A percentile compares a stretch with the other conserved stretches of the same genome.
Conservation (phyloP, 2,113 vertebrate species). For the Ailurus styani region DNA sequence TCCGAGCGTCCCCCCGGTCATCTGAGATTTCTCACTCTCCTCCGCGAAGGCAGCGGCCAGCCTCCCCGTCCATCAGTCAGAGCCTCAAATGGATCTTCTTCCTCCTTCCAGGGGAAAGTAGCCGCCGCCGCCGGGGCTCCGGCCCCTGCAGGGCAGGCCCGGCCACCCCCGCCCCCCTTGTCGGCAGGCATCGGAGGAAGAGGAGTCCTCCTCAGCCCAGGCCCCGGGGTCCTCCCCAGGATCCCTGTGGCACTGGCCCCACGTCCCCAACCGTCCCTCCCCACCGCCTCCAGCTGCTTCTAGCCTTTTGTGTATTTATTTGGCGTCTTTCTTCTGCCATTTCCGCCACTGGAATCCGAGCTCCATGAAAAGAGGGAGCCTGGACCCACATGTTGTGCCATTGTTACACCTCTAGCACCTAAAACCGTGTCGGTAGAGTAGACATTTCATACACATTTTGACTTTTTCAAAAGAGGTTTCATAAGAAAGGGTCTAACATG, state of each 20-base stretch:
- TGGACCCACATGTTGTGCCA: background rate
- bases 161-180: rapidly evolving
- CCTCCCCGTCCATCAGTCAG: background rate
- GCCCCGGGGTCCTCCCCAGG: background rate
- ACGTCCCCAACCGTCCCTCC: background rate
- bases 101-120: background rate
- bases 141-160: rapidly evolving
- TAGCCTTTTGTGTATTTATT: background rate
- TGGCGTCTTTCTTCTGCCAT: background rate
- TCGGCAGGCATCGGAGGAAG: background rate
- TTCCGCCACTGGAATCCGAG: background rate
- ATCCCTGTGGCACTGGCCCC: background rate
- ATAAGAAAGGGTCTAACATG: background rate
- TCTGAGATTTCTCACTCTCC: background rate
- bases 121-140: background rate
- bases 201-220: background rate
- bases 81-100: background rate
- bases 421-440: rapidly evolving
- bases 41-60: rapidly evolving
- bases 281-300: background rate
- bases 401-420: background rate
- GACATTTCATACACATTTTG: background rate
- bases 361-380: background rate
- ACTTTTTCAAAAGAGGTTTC: background rate
- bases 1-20: rapidly evolving